These are phyloP conservation scores for Trissoscelio sp. DNA, from an alignment of 2,888 invertebrate species.

Conservation along the genomic window DNA sequence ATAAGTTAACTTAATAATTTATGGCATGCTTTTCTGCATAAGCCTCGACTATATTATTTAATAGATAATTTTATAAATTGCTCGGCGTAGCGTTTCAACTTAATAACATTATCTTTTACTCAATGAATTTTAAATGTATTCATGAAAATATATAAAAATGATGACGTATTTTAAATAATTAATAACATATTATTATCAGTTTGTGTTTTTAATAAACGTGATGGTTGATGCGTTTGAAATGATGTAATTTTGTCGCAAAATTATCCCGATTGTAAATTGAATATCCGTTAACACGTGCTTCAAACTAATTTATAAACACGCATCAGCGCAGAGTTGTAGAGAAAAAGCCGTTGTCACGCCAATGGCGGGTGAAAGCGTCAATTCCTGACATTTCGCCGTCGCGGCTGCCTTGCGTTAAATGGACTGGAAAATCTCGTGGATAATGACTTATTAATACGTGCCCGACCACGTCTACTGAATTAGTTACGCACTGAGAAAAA, in stretches of 20 bases:
- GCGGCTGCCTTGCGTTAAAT: slow-evolving; percentile 65
- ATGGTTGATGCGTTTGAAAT: too few relatives aligned
- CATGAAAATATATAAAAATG: too few relatives aligned
- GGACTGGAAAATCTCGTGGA: slow-evolving; percentile 71
- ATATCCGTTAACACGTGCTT: slow-evolving; percentile 23
- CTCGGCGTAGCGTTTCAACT: neutral
- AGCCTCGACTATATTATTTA: neutral
- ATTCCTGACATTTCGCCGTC: slow-evolving; percentile 58
- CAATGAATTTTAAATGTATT: too few relatives aligned
- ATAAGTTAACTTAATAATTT: neutral
- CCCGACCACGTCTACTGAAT: slow-evolving; percentile 66
- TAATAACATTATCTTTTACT: neutral
- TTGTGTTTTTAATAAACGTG: too few relatives aligned
- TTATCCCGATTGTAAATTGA: neutral
- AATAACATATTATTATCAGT: too few relatives aligned
- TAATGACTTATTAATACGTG: slow-evolving; percentile 73
- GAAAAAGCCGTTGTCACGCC: slow-evolving; percentile 49
- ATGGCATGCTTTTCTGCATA: neutral
- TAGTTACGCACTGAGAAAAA: slow-evolving; percentile 66
- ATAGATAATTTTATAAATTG: neutral
- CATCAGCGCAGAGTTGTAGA: slow-evolving; percentile 33
- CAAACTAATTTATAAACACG: slow-evolving; percentile 51
- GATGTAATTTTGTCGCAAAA: neutral
- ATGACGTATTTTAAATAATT: too few relatives aligned
- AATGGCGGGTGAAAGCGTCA: slow-evolving; percentile 60